phyloP scores from a whole-genome alignment of 2,888 invertebrate species.

The Sesia apiformis region DNA sequence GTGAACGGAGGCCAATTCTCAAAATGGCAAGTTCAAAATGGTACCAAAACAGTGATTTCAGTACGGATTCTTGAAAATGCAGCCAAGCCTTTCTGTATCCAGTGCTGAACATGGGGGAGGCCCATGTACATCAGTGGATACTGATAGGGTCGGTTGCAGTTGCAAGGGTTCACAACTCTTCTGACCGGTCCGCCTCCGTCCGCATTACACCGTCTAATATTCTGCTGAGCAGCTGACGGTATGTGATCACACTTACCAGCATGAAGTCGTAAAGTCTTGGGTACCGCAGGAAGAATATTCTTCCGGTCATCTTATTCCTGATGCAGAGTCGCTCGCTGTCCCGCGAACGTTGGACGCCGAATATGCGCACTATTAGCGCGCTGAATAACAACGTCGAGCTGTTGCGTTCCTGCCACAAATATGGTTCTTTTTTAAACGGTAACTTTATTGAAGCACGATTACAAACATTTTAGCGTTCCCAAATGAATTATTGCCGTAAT shows the following conservation, averaged over 20 bases:
- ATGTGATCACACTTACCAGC: constrained; percentile 29
- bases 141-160: too few species aligned
- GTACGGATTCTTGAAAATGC: not conserved
- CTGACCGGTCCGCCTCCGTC: too few species aligned
- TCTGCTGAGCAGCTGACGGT: too few species aligned
- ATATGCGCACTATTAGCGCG: constrained; percentile 87
- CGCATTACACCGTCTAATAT: too few species aligned
- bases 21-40: not conserved
- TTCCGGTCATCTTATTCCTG: constrained; percentile 82
- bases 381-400: constrained; percentile 89
- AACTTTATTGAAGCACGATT: not conserved
- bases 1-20: too few species aligned
- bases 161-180: too few species aligned
- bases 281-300: constrained; percentile 84
- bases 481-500: not conserved
- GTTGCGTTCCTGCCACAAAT: constrained; percentile 81
- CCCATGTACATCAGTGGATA: too few species aligned
- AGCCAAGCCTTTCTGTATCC: too few species aligned
- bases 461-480: too few species aligned
- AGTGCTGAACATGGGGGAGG: too few species aligned
- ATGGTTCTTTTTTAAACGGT: not conserved
- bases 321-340: constrained; percentile 73
- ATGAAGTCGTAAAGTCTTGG: constrained; percentile 73
- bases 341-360: constrained; percentile 84
- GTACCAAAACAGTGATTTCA: not conserved